Percentiles rank a stretch among this genome's conserved stretches.
These are phyloP conservation scores for Synchiropus splendidus DNA, from an alignment of 2,113 vertebrate genomes.

Conservation along the genomic window DNA sequence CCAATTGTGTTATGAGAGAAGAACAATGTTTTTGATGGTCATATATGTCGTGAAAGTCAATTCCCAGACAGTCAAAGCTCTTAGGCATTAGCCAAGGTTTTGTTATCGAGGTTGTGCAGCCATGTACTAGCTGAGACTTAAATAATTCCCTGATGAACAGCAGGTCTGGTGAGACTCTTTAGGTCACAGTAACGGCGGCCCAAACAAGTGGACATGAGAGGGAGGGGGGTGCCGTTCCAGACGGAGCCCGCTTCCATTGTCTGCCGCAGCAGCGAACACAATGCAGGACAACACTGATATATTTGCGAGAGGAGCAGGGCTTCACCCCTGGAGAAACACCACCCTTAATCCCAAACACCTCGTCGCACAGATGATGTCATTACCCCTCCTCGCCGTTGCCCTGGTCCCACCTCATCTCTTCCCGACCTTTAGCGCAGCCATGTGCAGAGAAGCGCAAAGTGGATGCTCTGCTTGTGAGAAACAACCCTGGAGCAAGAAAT, in stretches of 20 bases:
- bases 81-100: too few species aligned
- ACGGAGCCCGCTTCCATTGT: constrained; percentile 48
- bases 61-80: too few species aligned
- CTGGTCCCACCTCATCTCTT: constrained; percentile 4
- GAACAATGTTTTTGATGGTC: too few species aligned
- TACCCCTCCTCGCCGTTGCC: constrained; percentile 3
- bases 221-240: constrained; percentile 17
- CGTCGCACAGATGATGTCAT: constrained; percentile 55
- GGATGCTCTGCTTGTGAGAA: constrained; percentile 31
- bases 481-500: constrained; percentile 33
- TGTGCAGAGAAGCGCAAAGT: constrained; percentile 21
- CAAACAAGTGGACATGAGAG: constrained; percentile 43
- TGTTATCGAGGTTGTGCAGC: too few species aligned
- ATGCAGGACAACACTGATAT: constrained; percentile 39
- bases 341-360: constrained; percentile 45
- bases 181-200: constrained; percentile 14
- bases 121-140: too few species aligned
- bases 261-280: constrained; percentile 32
- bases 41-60: too few species aligned
- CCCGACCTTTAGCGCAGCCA: constrained; percentile 25
- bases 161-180: too few species aligned
- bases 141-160: constrained; percentile 16
- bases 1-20: too few species aligned
- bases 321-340: constrained; percentile 37
- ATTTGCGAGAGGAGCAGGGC: constrained; percentile 19